phyloP scores from a whole-genome alignment of 2,113 vertebrate species.

The Burhinus oedicnemus region DNA sequence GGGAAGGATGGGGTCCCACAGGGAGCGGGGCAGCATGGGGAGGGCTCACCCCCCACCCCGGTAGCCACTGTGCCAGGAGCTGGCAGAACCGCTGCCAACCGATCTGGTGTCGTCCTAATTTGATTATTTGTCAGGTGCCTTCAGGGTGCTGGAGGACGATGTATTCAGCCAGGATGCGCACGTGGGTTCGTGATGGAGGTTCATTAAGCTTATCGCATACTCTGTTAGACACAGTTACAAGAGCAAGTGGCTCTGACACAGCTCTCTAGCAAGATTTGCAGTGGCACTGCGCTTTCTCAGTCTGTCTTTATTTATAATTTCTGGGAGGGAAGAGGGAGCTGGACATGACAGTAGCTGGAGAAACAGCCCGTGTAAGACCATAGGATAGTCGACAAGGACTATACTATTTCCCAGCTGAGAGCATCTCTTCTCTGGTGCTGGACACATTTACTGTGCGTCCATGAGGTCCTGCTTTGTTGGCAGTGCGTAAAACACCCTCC shows the following conservation, averaged over 20 bases:
- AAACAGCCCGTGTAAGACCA: neutral
- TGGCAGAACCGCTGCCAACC: neutral
- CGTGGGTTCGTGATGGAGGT: slow-evolving; percentile 30
- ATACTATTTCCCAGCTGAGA: neutral
- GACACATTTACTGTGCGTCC: neutral
- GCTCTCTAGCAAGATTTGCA: slow-evolving; percentile 6
- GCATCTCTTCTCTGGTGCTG: neutral
- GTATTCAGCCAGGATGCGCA: neutral
- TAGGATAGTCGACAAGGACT: neutral
- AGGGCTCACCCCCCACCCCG: neutral
- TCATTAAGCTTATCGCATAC: slow-evolving; percentile 50
- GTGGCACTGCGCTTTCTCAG: neutral
- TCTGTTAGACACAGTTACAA: slow-evolving; percentile 6
- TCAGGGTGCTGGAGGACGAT: neutral
- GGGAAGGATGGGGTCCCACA: neutral
- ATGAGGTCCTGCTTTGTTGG: neutral
- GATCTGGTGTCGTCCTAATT: slow-evolving; percentile 5
- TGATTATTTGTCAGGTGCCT: slow-evolving; percentile 17
- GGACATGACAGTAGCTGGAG: neutral
- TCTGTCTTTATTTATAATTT: neutral
- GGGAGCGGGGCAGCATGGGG: neutral
- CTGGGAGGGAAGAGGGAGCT: neutral
- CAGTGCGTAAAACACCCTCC: neutral
- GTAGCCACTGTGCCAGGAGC: neutral
- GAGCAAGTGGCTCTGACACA: neutral